These are phyloP conservation scores for Pemphigus obesinymphae DNA, from an alignment of 1,140 invertebrate species.

Conservation along the genomic window DNA sequence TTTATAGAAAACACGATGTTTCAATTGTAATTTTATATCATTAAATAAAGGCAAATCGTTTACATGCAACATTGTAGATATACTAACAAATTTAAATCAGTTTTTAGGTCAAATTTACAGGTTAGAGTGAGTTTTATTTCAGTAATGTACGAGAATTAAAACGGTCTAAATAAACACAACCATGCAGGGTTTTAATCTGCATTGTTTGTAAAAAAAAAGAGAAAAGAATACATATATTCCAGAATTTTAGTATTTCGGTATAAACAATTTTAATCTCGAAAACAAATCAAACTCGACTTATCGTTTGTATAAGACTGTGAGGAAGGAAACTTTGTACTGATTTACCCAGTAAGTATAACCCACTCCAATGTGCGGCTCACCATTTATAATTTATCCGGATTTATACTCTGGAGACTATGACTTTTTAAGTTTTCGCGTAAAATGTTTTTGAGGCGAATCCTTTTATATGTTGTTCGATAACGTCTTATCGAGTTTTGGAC, in stretches of 20 bases:
- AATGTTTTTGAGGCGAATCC: neutral
- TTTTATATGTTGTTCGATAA: neutral
- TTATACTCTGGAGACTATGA: neutral
- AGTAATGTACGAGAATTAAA: too few relatives aligned
- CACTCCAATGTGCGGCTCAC: neutral
- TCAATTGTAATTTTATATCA: too few relatives aligned
- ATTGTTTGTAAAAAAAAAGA: too few relatives aligned
- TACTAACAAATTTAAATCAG: too few relatives aligned
- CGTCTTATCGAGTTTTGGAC: neutral
- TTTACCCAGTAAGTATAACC: neutral
- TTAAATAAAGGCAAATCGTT: too few relatives aligned
- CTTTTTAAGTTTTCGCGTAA: neutral
- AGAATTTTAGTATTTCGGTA: neutral
- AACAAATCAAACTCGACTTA: slow-evolving; percentile 35
- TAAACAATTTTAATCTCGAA: neutral
- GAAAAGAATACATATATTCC: neutral
- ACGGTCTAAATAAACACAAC: neutral
- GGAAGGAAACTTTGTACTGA: neutral
- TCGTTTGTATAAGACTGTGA: neutral
- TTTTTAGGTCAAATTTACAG: too few relatives aligned
- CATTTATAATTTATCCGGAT: slow-evolving; percentile 7
- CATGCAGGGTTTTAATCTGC: neutral
- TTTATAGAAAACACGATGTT: too few relatives aligned
- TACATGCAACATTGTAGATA: too few relatives aligned
- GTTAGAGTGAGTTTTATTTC: too few relatives aligned